These are phyloP conservation scores for Phainopepla nitens DNA, from an alignment of 2,113 vertebrate species.

Conservation along the genomic window DNA sequence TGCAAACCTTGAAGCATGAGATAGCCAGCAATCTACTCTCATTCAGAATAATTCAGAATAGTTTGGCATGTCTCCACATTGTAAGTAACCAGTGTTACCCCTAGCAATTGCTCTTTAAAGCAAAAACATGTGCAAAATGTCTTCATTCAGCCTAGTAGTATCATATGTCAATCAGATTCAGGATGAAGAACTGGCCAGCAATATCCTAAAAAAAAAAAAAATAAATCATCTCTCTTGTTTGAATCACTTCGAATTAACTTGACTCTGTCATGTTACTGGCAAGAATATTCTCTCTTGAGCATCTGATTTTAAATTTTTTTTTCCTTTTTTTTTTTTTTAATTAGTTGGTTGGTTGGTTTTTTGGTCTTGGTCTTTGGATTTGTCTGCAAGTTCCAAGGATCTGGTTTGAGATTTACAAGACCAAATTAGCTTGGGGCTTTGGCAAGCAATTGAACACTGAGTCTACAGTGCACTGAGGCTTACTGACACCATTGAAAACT, in stretches of 20 bases:
- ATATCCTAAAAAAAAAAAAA: not conserved
- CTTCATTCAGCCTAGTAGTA: conserved; percentile 47
- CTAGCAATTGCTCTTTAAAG: conserved; percentile 62
- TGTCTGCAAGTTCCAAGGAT: not conserved
- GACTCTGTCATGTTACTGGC: conserved; percentile 54
- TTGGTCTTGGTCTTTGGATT: not conserved
- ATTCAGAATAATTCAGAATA: not conserved
- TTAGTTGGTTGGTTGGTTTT: not conserved
- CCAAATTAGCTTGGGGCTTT: conserved; percentile 48
- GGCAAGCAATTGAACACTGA: conserved; percentile 29
- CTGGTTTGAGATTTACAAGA: conserved; percentile 44
- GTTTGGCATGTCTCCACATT: not conserved
- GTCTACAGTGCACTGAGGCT: conserved; percentile 34
- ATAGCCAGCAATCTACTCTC: conserved; percentile 22
- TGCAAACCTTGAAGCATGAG: conserved; percentile 1
- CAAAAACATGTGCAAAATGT: conserved; percentile 52
- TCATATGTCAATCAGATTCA: conserved; percentile 56
- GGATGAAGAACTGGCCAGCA: conserved; percentile 29
- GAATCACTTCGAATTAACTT: conserved; percentile 58
- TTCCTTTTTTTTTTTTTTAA: not conserved
- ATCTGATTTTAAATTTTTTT: conserved; percentile 49
- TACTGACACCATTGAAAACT: conserved; percentile 57
- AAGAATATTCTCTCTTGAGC: conserved; percentile 14
- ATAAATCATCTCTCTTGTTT: conserved; percentile 9
- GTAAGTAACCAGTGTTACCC: conserved; percentile 36